Evolutionary conservation across 2,888 invertebrate species (phyloP), one percentile per base, ranked within the genome.

Genomic region (Athrips mouffetella): DNA sequence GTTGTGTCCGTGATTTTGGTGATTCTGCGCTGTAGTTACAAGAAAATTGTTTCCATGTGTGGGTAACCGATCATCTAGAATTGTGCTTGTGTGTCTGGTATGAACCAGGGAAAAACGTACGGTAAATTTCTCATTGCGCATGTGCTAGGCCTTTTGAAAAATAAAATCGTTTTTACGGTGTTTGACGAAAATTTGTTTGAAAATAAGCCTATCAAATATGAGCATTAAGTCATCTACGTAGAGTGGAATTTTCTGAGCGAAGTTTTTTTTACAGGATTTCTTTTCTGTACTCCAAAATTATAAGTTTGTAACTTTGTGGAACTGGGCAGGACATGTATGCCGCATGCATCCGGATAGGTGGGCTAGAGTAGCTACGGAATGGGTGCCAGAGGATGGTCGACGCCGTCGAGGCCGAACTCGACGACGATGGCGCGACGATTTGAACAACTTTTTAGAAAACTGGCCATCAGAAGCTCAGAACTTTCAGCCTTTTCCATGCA

Each of bases 121-220:
- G 57, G 50, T 53, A 53, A 56, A 62, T 52, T 54, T 49, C 60
- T 47, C 21, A 35, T 10, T 45, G 71, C 80, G 80, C 82, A 78
- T 82, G 79, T 78, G 55, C 69, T 51, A 55, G 62, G 62, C 57
- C 59, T 64, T n/a, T 63, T 67, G 66, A 69, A 69, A 73, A 73
- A 71, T 65, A 69, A 67, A 76, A 70, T 73, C 66, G 60, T 70
- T 75, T 80, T 73, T 65, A 65, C 72, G 72, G 67, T 74, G 70
- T 76, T 76, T 59, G 62, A 41, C 41, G 58, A 62, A 58, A 59
- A 60, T 67, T 59, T 62, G 68, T 72, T 71, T 68, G 69, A 66
- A 60, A 69, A 64, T 53, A 57, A 50, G 51, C n/a, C 20, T 37
- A 21, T 21, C 2, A n/a, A 27, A 27, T 10, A 10, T 7, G 27